Evolutionary conservation across 1,140 invertebrate genomes (phyloP), one percentile per base, ranked within the genome.

Genomic region (Drosophila paulistorum): DNA sequence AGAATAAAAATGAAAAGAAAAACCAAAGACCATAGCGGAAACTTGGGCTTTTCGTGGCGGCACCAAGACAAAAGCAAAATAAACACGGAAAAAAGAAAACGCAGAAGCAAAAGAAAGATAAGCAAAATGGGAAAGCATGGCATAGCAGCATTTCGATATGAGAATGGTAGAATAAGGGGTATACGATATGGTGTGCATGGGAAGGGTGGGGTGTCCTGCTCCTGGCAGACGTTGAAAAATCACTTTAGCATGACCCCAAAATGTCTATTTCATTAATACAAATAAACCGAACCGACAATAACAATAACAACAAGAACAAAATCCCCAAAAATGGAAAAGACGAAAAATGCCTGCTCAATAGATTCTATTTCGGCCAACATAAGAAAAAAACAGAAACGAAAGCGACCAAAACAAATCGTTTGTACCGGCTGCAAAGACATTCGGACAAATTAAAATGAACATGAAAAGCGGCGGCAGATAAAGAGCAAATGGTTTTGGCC

Each of bases 231-330:
- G 68, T 90, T 90, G 87, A 90, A 90, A 90, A 90, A 90, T 90
- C 87, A 90, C 87, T 90, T 90, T 90, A 87, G 87, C 69, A 79
- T 87, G 87, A 90, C 87, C 87, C 87, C 80, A 90, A 90, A 90
- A 90, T 79, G 80, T 90, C 87, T 79, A 90, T 90, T 90, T 90
- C 82, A 90, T 90, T 90, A 87, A 90, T 90, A 87, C 83, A 90
- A 90, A 90, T 87, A 87, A 89, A 87, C 74, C 84, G 75, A 61
- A 65, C 58, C 70, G 73, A 59, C 76, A 71, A 55, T 14, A 58
- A 33, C 23, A 45, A 65, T 35, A 45, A 39, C 23, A 67, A 20
- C 67, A 60, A 5, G 7, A 58, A 20, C 20, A 42, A 35, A 30
- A 30, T 10, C 37, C 39, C 10, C 35, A 17, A 23, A 17, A 35